phyloP scores from a whole-genome alignment of 2,113 vertebrate species.

The Vimba vimba region DNA sequence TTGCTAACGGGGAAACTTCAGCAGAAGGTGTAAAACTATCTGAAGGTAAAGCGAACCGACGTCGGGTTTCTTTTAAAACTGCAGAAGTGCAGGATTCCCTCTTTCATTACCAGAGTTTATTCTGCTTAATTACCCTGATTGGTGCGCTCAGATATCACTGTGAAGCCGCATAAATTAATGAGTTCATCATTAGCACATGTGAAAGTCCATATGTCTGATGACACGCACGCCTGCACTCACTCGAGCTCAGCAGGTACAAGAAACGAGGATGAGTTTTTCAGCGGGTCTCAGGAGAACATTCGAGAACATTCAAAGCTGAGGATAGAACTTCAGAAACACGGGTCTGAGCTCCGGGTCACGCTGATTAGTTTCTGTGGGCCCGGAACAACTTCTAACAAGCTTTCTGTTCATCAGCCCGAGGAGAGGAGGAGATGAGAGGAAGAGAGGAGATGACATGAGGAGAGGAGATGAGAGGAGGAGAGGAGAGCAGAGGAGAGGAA shows the following conservation, averaged over 20 bases:
- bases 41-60: conserved; percentile 65
- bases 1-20: background rate
- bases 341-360: conserved; percentile 68
- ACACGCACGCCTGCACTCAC: conserved; percentile 33
- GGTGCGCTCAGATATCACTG: conserved; percentile 40
- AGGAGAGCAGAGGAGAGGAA: fast-evolving
- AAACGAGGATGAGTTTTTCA: conserved; percentile 68
- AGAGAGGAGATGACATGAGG: background rate
- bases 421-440: background rate
- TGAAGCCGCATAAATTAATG: background rate
- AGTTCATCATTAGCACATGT: conserved; percentile 23
- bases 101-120: conserved; percentile 77
- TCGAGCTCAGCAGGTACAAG: conserved; percentile 72
- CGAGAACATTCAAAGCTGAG: conserved; percentile 60
- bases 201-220: background rate
- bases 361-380: conserved; percentile 74
- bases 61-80: conserved; percentile 62
- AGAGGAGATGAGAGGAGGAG: too few relatives aligned
- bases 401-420: conserved; percentile 61
- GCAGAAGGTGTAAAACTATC: conserved; percentile 59
- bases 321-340: conserved; percentile 56
- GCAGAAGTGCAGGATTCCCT: conserved; percentile 74
- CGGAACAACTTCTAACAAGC: conserved; percentile 67
- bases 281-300: conserved; percentile 62
- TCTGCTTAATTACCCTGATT: conserved; percentile 73